A percentile compares a stretch with the other conserved stretches of the same genome.
Conservation (phyloP, 2,888 invertebrate genomes). For the Automeris io region DNA sequence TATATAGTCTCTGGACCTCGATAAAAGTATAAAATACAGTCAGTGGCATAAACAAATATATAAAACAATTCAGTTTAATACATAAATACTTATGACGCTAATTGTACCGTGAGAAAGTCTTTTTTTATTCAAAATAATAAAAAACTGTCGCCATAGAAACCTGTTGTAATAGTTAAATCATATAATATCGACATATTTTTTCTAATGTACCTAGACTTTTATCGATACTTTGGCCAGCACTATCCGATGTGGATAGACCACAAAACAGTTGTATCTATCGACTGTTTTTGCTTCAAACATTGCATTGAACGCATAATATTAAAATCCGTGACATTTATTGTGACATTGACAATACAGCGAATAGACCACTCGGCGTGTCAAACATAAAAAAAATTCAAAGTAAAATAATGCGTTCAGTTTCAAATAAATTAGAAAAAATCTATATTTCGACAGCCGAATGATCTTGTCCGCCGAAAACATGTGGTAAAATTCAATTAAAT, state of each 20-base stretch:
- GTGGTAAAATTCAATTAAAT: too few relatives aligned
- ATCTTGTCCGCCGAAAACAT: too few relatives aligned
- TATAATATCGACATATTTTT: too few relatives aligned
- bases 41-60: neutral
- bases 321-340: neutral
- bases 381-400: too few relatives aligned
- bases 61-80: neutral
- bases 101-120: constrained; percentile 1
- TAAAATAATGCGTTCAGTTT: too few relatives aligned
- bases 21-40: neutral
- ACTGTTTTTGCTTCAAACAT: neutral
- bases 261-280: neutral
- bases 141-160: neutral
- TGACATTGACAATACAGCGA: neutral
- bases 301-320: neutral
- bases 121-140: neutral
- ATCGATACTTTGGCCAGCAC: too few relatives aligned
- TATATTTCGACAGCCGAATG: too few relatives aligned
- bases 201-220: too few relatives aligned
- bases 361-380: neutral
- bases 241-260: too few relatives aligned
- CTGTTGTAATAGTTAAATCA: too few relatives aligned
- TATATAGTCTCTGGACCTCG: neutral
- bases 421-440: too few relatives aligned
- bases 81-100: neutral